Conservation (phyloP, 1,140 invertebrate genomes). For the Thaumetopoea pityocampa region DNA sequence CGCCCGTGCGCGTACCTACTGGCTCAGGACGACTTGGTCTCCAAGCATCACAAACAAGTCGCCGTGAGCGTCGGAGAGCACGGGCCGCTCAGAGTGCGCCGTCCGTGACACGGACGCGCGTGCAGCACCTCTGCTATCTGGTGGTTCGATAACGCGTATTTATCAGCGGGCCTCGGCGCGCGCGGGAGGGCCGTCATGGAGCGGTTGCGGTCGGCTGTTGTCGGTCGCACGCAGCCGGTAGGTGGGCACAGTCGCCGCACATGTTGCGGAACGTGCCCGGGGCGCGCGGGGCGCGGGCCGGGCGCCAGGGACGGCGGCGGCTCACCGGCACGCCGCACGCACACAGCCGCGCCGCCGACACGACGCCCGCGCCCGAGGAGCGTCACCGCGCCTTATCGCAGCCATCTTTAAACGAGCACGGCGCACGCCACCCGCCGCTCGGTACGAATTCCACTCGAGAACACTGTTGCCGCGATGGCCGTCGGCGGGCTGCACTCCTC, state of each 20-base stretch:
- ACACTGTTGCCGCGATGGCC: constrained; percentile 47
- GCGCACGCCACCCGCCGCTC: constrained; percentile 59
- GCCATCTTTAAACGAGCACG: constrained; percentile 71
- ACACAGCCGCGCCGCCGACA: constrained; percentile 49
- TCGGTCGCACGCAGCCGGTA: constrained; percentile 33
- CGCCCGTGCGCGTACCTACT: constrained; percentile 33
- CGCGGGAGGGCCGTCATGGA: constrained; percentile 40
- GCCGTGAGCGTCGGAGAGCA: constrained; percentile 34
- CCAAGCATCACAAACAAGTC: constrained; percentile 47
- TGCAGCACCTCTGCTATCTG: constrained; percentile 70
- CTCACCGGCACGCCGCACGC: constrained; percentile 50
- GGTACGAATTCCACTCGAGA: constrained; percentile 61
- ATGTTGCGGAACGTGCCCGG: constrained; percentile 65
- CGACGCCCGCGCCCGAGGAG: constrained; percentile 64
- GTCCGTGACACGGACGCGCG: constrained; percentile 68
- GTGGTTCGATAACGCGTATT: constrained; percentile 63
- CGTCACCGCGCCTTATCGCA: constrained; percentile 68
- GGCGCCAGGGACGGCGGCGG: constrained; percentile 52
- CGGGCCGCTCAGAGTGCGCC: constrained; percentile 36
- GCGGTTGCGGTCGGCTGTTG: constrained; percentile 46
- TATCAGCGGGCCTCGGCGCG: constrained; percentile 56
- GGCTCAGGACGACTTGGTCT: constrained; percentile 44
- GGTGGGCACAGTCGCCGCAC: constrained; percentile 46
- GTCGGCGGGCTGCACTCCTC: constrained; percentile 47
- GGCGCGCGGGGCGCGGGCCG: constrained; percentile 28